phyloP scores from a whole-genome alignment of 2,888 invertebrate species.

The Volucella bombylans region DNA sequence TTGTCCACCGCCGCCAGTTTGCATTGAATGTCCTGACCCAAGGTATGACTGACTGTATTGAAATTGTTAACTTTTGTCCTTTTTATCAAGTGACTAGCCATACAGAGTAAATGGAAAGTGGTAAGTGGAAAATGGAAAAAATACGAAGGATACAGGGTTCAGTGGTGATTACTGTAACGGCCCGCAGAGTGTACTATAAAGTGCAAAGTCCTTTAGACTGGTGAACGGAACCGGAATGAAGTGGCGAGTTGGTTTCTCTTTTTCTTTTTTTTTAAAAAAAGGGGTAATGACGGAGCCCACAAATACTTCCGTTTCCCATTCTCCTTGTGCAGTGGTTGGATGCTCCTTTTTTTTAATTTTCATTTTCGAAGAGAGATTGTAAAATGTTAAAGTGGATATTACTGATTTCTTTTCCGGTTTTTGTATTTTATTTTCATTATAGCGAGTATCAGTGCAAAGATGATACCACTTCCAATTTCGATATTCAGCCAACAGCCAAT shows the following conservation, averaged over 20 bases:
- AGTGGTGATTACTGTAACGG: conserved; percentile 5
- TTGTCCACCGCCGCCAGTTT: conserved; percentile 85
- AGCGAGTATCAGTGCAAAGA: conserved; percentile 85
- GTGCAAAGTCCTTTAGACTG: background rate
- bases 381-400: conserved; percentile 29
- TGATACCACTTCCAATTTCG: conserved; percentile 85
- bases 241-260: background rate
- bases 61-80: conserved; percentile 40
- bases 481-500: conserved; percentile 85
- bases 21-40: conserved; percentile 85
- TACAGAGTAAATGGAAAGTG: background rate
- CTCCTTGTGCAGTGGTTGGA: background rate
- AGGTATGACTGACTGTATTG: conserved; percentile 78
- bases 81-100: background rate
- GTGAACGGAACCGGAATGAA: conserved; percentile 23
- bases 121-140: background rate
- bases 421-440: conserved; percentile 39
- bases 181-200: background rate
- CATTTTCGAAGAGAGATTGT: conserved; percentile 22
- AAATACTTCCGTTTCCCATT: conserved; percentile 37
- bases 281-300: conserved; percentile 41
- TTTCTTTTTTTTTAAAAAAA: too few species aligned
- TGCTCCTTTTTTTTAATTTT: background rate
- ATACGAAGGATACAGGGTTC: conserved; percentile 4
- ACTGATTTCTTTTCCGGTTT: conserved; percentile 18